These are phyloP conservation scores for Mionectes macconnelli DNA, from an alignment of 2,113 vertebrate species.

Conservation along the genomic window DNA sequence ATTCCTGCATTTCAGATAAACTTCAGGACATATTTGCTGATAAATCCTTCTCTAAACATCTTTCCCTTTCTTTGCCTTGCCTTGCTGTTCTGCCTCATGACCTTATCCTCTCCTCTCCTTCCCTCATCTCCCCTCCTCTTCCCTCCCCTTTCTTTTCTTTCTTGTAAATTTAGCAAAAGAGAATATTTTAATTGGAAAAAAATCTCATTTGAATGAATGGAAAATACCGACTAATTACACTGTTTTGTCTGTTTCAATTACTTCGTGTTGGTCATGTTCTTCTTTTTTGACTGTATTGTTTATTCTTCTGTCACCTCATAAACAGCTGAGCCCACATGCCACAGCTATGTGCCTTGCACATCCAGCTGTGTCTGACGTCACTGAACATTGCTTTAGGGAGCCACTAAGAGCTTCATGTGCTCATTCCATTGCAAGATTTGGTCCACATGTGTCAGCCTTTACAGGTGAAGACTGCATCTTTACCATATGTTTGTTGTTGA, in stretches of 20 bases:
- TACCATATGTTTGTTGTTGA: not conserved
- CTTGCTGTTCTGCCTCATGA: not conserved
- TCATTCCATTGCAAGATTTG: not conserved
- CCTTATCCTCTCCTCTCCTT: no score
- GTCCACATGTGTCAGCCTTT: not conserved
- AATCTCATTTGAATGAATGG: not conserved
- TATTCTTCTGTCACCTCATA: not conserved
- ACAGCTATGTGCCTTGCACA: not conserved
- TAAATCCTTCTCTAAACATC: not conserved
- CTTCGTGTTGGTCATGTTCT: not conserved
- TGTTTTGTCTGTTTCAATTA: not conserved
- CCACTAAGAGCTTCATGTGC: not conserved
- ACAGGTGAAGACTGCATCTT: not conserved
- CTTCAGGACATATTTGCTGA: not conserved
- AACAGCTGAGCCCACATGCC: not conserved
- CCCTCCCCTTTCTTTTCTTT: no score
- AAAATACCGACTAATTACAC: not conserved
- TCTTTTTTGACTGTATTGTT: not conserved
- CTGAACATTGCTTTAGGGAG: not conserved
- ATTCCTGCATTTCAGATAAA: not conserved
- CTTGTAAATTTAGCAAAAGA: not conserved
- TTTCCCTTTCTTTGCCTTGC: not conserved
- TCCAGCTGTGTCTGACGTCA: not conserved
- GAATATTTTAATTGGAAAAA: not conserved
- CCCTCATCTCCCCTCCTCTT: no score